These are phyloP conservation scores for Odontesthes bonariensis DNA, from an alignment of 2,113 vertebrate genomes.

Conservation along the genomic window DNA sequence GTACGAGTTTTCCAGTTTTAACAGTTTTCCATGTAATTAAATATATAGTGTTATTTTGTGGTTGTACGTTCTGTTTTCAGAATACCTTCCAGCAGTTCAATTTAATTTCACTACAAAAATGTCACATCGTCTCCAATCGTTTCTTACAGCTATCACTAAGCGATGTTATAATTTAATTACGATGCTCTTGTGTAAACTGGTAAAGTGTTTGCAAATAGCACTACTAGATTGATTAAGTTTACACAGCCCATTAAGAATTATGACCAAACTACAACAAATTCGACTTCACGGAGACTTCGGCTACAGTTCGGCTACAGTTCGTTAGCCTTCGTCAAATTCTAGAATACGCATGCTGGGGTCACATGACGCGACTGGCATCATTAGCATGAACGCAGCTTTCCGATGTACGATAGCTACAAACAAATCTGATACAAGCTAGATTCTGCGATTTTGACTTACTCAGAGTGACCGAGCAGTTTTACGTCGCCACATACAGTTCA, in stretches of 20 bases:
- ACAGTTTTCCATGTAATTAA: neutral
- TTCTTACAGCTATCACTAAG: too few relatives aligned
- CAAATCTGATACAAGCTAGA: neutral
- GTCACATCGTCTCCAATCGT: too few relatives aligned
- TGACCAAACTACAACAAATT: neutral
- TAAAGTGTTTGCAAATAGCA: too few relatives aligned
- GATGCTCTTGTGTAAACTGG: too few relatives aligned
- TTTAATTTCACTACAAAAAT: too few relatives aligned
- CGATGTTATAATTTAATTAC: neutral
- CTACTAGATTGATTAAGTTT: neutral
- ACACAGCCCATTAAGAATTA: neutral
- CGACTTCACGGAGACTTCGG: neutral
- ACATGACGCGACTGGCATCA: constrained; percentile 49
- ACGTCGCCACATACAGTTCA: neutral
- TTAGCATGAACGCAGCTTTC: constrained; percentile 41
- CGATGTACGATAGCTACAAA: constrained; percentile 14
- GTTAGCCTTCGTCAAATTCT: neutral
- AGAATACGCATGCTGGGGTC: constrained; percentile 21
- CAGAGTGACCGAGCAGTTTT: neutral
- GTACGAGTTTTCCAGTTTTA: too few relatives aligned
- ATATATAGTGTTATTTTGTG: neutral
- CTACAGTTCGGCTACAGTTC: constrained; percentile 7
- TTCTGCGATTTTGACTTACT: neutral
- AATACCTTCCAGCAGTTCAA: neutral
- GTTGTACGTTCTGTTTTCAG: neutral